Evolutionary conservation across 2,113 vertebrate species (phyloP).

Genomic region (Triplophysa dalaica): DNA sequence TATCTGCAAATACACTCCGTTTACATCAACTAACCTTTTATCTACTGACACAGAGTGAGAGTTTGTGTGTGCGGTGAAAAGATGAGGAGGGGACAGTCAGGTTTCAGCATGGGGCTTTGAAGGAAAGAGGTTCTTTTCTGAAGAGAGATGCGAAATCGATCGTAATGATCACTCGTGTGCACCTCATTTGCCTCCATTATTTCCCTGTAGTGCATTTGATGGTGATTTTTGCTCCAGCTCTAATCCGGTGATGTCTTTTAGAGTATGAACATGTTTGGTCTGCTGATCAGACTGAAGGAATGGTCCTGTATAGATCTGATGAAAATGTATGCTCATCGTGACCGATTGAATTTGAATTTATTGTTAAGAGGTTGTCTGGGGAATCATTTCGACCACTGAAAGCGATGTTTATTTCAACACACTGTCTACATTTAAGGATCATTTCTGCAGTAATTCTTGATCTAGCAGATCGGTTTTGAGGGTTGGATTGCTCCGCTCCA

Average conservation of each 20-base stretch:
- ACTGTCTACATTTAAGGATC: too few species aligned
- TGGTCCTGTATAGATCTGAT: slow-evolving; percentile 1
- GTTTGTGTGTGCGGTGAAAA: slow-evolving; percentile 11
- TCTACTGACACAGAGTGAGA: slow-evolving; percentile 43
- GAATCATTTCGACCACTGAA: too few species aligned
- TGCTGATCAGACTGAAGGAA: slow-evolving; percentile 42
- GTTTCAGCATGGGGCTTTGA: slow-evolving; percentile 27
- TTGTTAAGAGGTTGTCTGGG: not conserved
- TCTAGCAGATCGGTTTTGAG: too few species aligned
- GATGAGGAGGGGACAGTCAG: not conserved
- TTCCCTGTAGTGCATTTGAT: slow-evolving; percentile 40
- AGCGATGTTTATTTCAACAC: too few species aligned
- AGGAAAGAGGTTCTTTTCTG: slow-evolving; percentile 21
- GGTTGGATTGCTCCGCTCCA: too few species aligned
- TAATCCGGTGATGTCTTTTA: slow-evolving; percentile 44
- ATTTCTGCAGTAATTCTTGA: too few species aligned
- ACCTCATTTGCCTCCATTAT: slow-evolving; percentile 50
- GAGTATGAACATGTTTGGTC: slow-evolving; percentile 28
- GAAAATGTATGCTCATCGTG: slow-evolving; percentile 9
- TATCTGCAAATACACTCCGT: slow-evolving; percentile 65
- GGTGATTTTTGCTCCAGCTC: slow-evolving; percentile 31
- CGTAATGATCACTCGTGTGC: slow-evolving; percentile 46
- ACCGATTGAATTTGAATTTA: not conserved
- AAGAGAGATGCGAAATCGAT: slow-evolving; percentile 53
- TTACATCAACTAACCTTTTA: slow-evolving; percentile 70